Evolutionary conservation across 2,113 vertebrate genomes (phyloP).

Genomic region (Tetraodon nigroviridis): DNA sequence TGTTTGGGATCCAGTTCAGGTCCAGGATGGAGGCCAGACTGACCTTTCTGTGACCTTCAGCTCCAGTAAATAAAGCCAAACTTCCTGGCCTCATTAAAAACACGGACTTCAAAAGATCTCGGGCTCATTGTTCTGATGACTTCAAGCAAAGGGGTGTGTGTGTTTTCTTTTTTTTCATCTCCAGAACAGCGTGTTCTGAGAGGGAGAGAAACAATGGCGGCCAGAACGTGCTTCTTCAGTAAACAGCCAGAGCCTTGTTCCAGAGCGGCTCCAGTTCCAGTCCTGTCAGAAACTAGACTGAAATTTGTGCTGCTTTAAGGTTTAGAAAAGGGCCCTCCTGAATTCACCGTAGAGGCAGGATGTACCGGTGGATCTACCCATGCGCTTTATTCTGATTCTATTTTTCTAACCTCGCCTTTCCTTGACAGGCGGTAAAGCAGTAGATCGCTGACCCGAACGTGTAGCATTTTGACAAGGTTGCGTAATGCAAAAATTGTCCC

Average conservation of each 20-base stretch:
- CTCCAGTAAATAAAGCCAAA: too few species aligned
- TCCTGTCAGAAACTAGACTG: too few species aligned
- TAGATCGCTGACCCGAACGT: conserved; percentile 4
- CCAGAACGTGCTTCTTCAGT: not conserved
- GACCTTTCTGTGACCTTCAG: too few species aligned
- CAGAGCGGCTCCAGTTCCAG: too few species aligned
- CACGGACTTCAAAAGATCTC: too few species aligned
- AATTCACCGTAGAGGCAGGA: too few species aligned
- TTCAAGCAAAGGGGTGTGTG: too few species aligned
- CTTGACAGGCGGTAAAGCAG: conserved; percentile 6
- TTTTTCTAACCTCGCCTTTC: conserved; percentile 6
- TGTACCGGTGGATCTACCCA: too few species aligned
- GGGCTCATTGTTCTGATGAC: too few species aligned
- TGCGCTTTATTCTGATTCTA: not conserved
- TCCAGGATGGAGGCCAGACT: not conserved
- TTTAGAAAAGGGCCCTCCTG: too few species aligned
- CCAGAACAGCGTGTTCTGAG: conserved; percentile 4
- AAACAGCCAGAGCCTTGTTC: not conserved
- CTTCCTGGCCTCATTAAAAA: too few species aligned
- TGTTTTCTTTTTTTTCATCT: not conserved
- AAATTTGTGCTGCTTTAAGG: too few species aligned
- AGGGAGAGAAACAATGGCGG: conserved; percentile 2
- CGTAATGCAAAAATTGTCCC: conserved; percentile 6
- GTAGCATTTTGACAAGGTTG: conserved; percentile 19
- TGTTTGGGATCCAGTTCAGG: not conserved